Conservation (phyloP, 1,140 invertebrate species). For the Nebria ingens region DNA sequence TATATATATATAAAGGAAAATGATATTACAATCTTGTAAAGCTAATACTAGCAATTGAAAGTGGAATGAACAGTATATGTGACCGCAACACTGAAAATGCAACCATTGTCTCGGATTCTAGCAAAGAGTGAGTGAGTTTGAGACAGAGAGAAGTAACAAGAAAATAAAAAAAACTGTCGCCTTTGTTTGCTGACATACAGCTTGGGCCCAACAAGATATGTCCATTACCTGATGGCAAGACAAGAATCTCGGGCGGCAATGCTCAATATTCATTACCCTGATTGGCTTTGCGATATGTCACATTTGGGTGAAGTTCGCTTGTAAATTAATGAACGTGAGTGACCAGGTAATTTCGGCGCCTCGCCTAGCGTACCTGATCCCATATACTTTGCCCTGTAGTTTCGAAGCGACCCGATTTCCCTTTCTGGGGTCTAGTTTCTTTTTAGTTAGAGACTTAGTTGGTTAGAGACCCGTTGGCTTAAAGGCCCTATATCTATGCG, state of each 20-base stretch:
- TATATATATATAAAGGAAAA: too few species aligned
- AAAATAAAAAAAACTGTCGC: slow-evolving; percentile 1
- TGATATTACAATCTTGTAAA: neutral
- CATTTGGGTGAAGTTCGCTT: slow-evolving; percentile 4
- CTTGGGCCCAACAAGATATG: neutral
- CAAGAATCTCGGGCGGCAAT: neutral
- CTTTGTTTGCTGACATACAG: slow-evolving; percentile 6
- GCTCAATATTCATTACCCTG: slow-evolving; percentile 9
- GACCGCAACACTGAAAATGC: too few species aligned
- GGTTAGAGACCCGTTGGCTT: too few species aligned
- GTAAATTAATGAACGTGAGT: slow-evolving; percentile 5
- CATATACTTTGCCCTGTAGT: too few species aligned
- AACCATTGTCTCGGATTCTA: neutral
- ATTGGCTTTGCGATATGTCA: slow-evolving; percentile 2
- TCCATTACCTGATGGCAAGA: slow-evolving; percentile 9
- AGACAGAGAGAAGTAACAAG: neutral
- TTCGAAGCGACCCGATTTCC: too few species aligned
- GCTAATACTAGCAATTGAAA: neutral
- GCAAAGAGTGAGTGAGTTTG: neutral
- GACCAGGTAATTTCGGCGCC: slow-evolving; percentile 5
- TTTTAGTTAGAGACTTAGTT: too few species aligned
- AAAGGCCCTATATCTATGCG: too few species aligned
- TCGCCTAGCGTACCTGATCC: neutral
- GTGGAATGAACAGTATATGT: too few species aligned
- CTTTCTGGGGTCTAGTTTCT: too few species aligned